Conservation (phyloP, 2,113 vertebrate genomes). For the Seriola aureovittata region DNA sequence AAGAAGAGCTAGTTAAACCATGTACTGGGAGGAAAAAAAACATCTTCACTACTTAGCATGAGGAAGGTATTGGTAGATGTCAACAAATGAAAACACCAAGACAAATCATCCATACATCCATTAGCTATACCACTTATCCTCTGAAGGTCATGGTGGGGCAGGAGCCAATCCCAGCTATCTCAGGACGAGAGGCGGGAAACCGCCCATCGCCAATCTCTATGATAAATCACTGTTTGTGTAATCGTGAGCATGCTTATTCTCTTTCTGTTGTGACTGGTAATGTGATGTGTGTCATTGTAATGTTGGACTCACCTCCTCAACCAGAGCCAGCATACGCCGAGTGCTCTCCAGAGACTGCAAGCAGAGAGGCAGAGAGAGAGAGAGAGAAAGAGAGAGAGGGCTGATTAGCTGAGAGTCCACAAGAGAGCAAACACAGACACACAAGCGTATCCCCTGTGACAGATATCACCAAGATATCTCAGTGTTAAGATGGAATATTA, state of each 20-base stretch:
- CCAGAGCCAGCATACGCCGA: conserved; percentile 97
- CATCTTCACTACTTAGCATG: neutral
- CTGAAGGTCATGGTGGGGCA: too few species aligned
- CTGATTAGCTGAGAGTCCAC: conserved; percentile 39
- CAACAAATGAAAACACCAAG: conserved; percentile 5
- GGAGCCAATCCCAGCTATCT: too few species aligned
- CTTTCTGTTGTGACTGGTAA: neutral
- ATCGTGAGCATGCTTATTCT: neutral
- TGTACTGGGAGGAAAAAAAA: neutral
- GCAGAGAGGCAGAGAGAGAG: conserved; percentile 28
- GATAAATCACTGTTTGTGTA: neutral
- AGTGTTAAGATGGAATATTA: neutral
- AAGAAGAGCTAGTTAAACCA: neutral
- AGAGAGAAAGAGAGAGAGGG: conserved; percentile 36
- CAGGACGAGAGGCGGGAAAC: too few species aligned
- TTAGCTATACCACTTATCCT: too few species aligned
- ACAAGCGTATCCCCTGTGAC: neutral
- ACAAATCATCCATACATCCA: neutral
- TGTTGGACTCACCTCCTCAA: conserved; percentile 94
- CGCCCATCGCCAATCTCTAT: too few species aligned
- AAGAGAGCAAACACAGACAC: neutral
- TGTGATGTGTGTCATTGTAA: conserved; percentile 42
- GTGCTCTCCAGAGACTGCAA: conserved; percentile 97
- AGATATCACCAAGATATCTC: neutral
- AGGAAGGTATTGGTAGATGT: neutral